A percentile compares a stretch with the other conserved stretches of the same genome.
These are phyloP conservation scores for Schizopygopsis pylzovi DNA, from an alignment of 2,797 vertebrate genomes.

Conservation along the genomic window DNA sequence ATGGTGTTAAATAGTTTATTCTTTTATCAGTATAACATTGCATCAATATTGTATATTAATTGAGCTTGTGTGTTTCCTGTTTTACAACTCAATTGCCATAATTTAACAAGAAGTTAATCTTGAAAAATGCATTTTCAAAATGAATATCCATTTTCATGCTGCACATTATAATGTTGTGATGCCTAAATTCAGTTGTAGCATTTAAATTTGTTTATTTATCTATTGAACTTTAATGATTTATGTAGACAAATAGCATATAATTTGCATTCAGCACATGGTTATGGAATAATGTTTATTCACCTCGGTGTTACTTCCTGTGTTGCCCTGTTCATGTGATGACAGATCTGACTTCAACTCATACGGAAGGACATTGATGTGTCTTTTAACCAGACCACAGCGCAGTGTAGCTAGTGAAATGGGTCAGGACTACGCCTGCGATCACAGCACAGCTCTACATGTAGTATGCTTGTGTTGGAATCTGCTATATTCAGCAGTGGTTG, in stretches of 20 bases:
- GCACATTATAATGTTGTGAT: too few species aligned
- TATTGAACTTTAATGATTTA: background rate
- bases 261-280: background rate
- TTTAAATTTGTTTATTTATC: background rate
- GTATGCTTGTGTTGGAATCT: constrained; percentile 26
- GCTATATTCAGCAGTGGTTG: constrained; percentile 6
- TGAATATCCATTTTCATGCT: too few species aligned
- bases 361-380: background rate
- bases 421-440: constrained; percentile 10
- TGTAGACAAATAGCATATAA: background rate
- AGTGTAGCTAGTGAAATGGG: constrained; percentile 4
- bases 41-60: background rate
- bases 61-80: background rate
- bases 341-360: background rate
- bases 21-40: too few species aligned
- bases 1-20: background rate
- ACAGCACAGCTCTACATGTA: constrained; percentile 31
- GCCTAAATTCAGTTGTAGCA: too few species aligned
- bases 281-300: constrained; percentile 25
- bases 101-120: background rate
- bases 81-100: too few species aligned
- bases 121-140: background rate
- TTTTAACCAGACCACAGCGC: background rate
- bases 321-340: background rate
- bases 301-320: background rate